Conservation (phyloP, 2,797 vertebrate species). For the Potorous gilbertii region DNA sequence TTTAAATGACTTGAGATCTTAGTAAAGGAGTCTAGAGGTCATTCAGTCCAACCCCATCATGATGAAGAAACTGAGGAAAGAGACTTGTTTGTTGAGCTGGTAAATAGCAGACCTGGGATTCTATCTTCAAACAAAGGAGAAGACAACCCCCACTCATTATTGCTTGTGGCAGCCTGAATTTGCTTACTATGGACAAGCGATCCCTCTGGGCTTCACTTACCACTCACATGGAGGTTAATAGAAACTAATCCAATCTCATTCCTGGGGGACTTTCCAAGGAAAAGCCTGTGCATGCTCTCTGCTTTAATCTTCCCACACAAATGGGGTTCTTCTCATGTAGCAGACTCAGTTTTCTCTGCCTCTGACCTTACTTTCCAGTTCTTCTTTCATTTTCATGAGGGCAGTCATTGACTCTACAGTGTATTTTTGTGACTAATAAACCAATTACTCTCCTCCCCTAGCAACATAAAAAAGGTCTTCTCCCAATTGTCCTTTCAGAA, state of each 20-base stretch:
- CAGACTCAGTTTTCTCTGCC: background rate
- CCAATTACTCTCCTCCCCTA: constrained; percentile 33
- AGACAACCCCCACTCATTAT: background rate
- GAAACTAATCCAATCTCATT: background rate
- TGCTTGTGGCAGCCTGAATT: background rate
- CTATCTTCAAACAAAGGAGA: background rate
- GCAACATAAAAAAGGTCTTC: background rate
- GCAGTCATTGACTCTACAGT: background rate
- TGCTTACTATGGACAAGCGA: background rate
- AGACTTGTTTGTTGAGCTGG: background rate
- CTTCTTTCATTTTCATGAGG: background rate
- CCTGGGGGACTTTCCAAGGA: background rate
- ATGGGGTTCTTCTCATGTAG: background rate
- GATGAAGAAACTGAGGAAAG: background rate
- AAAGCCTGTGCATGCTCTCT: background rate
- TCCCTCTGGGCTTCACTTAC: background rate
- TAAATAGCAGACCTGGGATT: background rate
- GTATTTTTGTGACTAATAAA: background rate
- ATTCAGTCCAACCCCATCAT: background rate
- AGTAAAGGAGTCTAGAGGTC: background rate
- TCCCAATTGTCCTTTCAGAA: background rate
- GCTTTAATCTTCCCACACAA: background rate
- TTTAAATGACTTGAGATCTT: background rate
- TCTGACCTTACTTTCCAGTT: background rate
- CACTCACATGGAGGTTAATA: background rate